Conservation (phyloP, 2,888 invertebrate genomes). For the Netelia fuscicornis region DNA sequence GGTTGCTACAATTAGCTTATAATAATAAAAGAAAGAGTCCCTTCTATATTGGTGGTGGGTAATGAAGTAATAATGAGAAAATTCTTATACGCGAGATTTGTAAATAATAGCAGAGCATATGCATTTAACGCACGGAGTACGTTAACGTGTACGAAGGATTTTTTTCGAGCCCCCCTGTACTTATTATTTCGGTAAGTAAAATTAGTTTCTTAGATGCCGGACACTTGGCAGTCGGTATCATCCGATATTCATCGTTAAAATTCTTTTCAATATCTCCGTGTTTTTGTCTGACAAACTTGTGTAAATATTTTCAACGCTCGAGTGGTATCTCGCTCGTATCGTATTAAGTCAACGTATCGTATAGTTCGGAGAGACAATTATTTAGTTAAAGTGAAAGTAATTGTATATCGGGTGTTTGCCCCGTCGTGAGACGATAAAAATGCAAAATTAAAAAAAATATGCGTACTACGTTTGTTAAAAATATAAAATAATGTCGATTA, state of each 20-base stretch:
- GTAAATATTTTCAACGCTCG: no score
- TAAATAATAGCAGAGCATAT: slow-evolving; percentile 25
- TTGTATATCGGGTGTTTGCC: no score
- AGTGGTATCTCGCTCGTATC: no score
- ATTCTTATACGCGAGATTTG: slow-evolving; percentile 9
- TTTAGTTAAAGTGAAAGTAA: no score
- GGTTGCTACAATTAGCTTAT: not conserved
- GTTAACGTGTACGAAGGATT: slow-evolving; percentile 31
- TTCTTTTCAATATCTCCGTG: not conserved
- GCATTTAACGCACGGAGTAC: slow-evolving; percentile 35
- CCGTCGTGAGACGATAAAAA: no score
- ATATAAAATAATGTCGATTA: no score
- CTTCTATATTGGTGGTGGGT: not conserved
- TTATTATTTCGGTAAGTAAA: slow-evolving; percentile 71
- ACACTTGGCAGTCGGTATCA: not conserved
- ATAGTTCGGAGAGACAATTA: no score
- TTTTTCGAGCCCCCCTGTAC: slow-evolving; percentile 27
- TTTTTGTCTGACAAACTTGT: no score
- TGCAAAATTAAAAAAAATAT: no score
- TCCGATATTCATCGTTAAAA: not conserved
- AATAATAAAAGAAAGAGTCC: slow-evolving; percentile 19
- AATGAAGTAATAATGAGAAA: slow-evolving; percentile 23
- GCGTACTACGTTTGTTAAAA: no score
- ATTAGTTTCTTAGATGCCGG: slow-evolving; percentile 44
- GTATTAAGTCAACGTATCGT: no score